Evolutionary conservation across 2,797 vertebrate species (phyloP), one percentile per base, ranked within the genome.

Genomic region (Sternarchorhynchus goeldii): DNA sequence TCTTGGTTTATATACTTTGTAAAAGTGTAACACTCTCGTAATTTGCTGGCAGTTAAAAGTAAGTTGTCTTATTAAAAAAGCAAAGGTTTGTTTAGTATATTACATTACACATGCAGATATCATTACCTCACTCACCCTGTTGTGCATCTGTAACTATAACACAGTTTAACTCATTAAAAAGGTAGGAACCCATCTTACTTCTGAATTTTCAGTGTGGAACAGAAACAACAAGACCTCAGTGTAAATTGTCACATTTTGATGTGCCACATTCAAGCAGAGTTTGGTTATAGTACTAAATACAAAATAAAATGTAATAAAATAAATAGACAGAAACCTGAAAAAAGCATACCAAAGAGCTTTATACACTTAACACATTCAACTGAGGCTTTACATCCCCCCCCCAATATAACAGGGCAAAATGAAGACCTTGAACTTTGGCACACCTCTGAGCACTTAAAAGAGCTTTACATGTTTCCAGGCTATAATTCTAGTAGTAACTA

Each of bases 81-180:
- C 56, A 78, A 55, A 76, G 29, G 86, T 76, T 77, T 66, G 77
- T 80, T 73, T 76, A 82, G 81, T 59, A 70, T 79, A 82, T 85
- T 84, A 77, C 75, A 86, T 85, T 86, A 86, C 79, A 86, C 90
- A 90, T 91, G 91, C 89, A 82, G 80, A 88, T 83, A 81, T 85
- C 78, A 86, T 84, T 80, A 83, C 83, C 85, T 86, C 89, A 88
- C 84, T 87, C 86, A 78, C 79, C 82, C 64, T 4, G 83, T 87
- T 88, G 86, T 83, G 88, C 89, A 89, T 92, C 91, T 89, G 92
- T 92, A 91, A 90, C 91, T 91, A 92, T 87, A 91, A 75, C 90
- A 93, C 91, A 92, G 85, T 82, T 86, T 86, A 88, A 57, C 89
- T 89, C 89, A 87, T 89, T 91, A 92, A 50, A 12, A 87, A 84